Evolutionary conservation across 1,140 invertebrate species (phyloP), one percentile per base, ranked within the genome.

Genomic region (Drosophila insularis): DNA sequence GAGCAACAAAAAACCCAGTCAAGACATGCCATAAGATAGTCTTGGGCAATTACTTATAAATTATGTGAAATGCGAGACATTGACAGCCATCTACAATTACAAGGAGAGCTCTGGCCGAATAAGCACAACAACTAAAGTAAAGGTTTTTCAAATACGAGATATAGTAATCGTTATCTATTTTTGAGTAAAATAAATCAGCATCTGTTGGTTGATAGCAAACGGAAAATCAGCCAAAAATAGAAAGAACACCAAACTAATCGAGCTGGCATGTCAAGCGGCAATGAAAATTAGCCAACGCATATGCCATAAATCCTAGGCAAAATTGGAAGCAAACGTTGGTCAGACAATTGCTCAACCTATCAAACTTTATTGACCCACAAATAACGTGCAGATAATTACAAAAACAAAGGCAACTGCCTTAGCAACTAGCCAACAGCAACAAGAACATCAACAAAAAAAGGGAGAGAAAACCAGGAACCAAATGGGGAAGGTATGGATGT

Each of bases 361-460:
- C 86, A 81, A 90, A 89, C 82, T 90, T 89, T 89, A 89, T 89
- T 89, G 86, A 89, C 79, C 86, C 86, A 90, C 86, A 90, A 90
- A 86, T 90, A 90, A 90, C 86, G 86, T 90, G 86, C 86, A 90
- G 86, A 90, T 90, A 90, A 90, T 90, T 90, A 90, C 86, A 90
- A 86, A 86, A 86, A 87, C 82, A 86, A 86, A 87, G 78, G 75
- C 71, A 73, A 80, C 76, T 68, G 77, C 74, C 70, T 78, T 75
- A 67, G 43, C 17, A 50, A 11, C 65, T 71, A 72, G 78, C 77
- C 78, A 85, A 89, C 71, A 73, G 35, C 35, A 37, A 3, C 35
- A 37, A 11, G 8, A 37, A 37, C 2, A 37, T 13, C 10, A 37
- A 1, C 32, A 35, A 59, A 73, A 73, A 69, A 63, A 68, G 68